phyloP scores from a whole-genome alignment of 2,797 vertebrate species.

The Sebastes wilsoni region DNA sequence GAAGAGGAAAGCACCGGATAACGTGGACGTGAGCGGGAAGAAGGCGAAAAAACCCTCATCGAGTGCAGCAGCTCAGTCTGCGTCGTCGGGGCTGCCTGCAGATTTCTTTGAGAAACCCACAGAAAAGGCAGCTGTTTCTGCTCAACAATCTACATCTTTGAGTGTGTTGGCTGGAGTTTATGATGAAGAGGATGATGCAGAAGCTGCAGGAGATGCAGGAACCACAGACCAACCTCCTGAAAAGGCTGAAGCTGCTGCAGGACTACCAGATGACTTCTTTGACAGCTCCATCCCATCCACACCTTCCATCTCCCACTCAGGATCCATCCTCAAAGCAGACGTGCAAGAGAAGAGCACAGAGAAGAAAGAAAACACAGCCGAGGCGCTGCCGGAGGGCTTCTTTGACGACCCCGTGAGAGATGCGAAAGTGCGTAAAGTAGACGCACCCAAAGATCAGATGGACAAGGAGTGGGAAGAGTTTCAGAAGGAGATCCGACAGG shows the following conservation, averaged over 20 bases:
- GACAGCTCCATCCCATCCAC: slow-evolving; percentile 81
- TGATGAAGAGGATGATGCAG: slow-evolving; percentile 71
- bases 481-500: slow-evolving; percentile 96
- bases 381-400: slow-evolving; percentile 95
- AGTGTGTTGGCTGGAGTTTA: slow-evolving; percentile 86
- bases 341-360: slow-evolving; percentile 82
- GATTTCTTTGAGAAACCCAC: slow-evolving; percentile 76
- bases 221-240: slow-evolving; percentile 29
- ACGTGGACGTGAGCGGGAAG: slow-evolving; percentile 70
- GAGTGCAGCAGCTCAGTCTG: slow-evolving; percentile 27
- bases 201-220: neutral
- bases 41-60: slow-evolving; percentile 79
- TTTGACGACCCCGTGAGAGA: slow-evolving; percentile 97
- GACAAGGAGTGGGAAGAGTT: slow-evolving; percentile 99
- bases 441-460: slow-evolving; percentile 97
- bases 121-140: slow-evolving; percentile 1
- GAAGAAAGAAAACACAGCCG: slow-evolving; percentile 90
- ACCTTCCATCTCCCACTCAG: slow-evolving; percentile 88
- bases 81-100: slow-evolving; percentile 67
- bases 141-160: slow-evolving; percentile 63
- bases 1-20: slow-evolving; percentile 84
- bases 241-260: slow-evolving; percentile 24
- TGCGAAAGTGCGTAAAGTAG: slow-evolving; percentile 95
- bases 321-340: slow-evolving; percentile 92
- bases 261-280: slow-evolving; percentile 86